Conservation (phyloP, 1,140 invertebrate genomes). For the Ceratina calcarata region DNA sequence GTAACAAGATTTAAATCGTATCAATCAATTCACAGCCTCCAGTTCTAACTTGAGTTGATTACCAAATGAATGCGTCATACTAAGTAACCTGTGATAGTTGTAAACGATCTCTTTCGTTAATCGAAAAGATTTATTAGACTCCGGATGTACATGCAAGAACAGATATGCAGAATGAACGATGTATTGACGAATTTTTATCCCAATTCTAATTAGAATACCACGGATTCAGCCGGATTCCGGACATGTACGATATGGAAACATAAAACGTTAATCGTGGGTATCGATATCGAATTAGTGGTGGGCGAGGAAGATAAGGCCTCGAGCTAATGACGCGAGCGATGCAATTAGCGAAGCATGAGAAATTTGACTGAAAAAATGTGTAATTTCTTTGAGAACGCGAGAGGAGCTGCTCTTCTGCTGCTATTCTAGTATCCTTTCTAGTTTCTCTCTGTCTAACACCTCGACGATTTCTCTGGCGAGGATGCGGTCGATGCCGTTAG, state of each 20-base stretch:
- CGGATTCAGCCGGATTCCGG: not conserved
- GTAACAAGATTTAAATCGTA: not conserved
- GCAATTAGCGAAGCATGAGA: conserved; percentile 10
- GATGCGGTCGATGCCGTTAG: conserved; percentile 63
- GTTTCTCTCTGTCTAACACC: conserved; percentile 11
- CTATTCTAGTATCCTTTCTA: conserved; percentile 28
- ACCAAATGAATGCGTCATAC: not conserved
- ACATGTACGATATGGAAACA: not conserved
- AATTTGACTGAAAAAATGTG: conserved; percentile 18
- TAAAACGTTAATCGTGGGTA: not conserved
- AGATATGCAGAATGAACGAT: no score
- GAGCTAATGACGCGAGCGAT: conserved; percentile 2
- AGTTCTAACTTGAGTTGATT: not conserved
- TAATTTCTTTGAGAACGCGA: no score
- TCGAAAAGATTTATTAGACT: no score
- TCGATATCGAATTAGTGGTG: not conserved
- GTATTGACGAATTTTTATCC: no score
- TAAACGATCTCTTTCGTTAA: not conserved
- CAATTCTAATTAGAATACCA: not conserved
- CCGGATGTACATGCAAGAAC: no score
- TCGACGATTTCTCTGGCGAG: conserved; percentile 59
- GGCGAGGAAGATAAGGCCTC: not conserved
- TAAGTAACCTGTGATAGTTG: not conserved
- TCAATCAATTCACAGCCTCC: not conserved
- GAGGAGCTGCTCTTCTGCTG: not conserved